Conservation (phyloP, 1,140 invertebrate species). For the Drosophila lini region DNA sequence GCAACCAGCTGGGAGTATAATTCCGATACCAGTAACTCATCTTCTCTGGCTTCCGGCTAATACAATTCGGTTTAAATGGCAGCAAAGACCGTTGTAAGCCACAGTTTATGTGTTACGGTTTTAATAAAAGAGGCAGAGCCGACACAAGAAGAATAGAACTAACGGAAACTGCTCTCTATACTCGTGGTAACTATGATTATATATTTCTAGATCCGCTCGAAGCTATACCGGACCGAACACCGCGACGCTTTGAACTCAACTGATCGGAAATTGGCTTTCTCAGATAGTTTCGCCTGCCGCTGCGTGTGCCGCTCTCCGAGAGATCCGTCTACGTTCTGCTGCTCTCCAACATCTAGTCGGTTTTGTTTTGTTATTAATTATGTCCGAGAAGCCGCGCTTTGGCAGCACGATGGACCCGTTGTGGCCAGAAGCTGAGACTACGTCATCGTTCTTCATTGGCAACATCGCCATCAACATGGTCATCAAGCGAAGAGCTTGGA, state of each 20-base stretch:
- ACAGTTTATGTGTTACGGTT: constrained; percentile 47
- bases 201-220: constrained; percentile 7
- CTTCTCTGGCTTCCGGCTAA: constrained; percentile 24
- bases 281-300: constrained; percentile 42
- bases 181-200: constrained; percentile 10
- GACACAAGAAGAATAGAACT: constrained; percentile 22
- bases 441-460: constrained; percentile 37
- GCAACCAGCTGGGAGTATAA: constrained; percentile 72
- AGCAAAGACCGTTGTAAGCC: constrained; percentile 13
- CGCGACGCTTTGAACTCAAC: constrained; percentile 59
- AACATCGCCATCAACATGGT: constrained; percentile 18
- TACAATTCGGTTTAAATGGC: constrained; percentile 5
- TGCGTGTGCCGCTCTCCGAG: constrained; percentile 23
- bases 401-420: constrained; percentile 31
- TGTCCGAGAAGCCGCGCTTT: constrained; percentile 43
- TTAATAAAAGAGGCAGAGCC: constrained; percentile 4
- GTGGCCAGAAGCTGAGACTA: constrained; percentile 34
- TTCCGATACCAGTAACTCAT: constrained; percentile 76
- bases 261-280: constrained; percentile 52
- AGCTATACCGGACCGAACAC: constrained; percentile 37
- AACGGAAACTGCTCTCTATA: constrained; percentile 60
- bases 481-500: constrained; percentile 1
- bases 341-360: constrained; percentile 22
- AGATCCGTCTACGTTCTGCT: not conserved
- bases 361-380: constrained; percentile 65